Evolutionary conservation across 53 echinoderm and acorn worm species (phyloP).

Genomic region (Mesocentrotus franciscanus): DNA sequence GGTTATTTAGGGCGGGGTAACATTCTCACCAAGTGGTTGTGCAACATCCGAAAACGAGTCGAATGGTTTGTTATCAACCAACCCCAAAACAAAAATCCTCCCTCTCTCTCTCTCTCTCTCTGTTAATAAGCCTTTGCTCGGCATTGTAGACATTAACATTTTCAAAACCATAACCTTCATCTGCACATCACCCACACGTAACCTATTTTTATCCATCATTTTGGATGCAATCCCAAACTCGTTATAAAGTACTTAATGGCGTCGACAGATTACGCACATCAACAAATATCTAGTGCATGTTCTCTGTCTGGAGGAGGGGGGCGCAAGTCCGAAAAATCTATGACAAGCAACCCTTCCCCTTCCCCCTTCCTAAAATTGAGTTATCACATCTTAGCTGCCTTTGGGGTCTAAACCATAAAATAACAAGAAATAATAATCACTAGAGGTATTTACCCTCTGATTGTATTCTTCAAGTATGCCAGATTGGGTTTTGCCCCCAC

Average conservation of each 20-base stretch:
- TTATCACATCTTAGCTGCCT: no score
- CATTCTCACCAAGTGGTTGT: no score
- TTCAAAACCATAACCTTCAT: not conserved
- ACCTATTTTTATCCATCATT: not conserved
- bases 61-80: no score
- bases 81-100: no score
- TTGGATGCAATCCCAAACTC: not conserved
- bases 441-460: no score
- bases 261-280: not conserved
- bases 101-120: not conserved
- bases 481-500: not conserved
- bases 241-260: not conserved
- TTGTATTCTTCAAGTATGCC: not conserved
- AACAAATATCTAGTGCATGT: not conserved
- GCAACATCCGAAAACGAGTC: no score
- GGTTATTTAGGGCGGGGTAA: no score
- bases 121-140: not conserved
- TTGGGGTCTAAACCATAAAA: no score
- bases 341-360: no score
- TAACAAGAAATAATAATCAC: no score
- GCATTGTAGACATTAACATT: not conserved
- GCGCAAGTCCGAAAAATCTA: not conserved
- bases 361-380: no score
- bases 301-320: not conserved
- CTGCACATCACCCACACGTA: not conserved